These are phyloP conservation scores for Diadegma fenestrale DNA, from an alignment of 2,888 invertebrate species.

Conservation along the genomic window DNA sequence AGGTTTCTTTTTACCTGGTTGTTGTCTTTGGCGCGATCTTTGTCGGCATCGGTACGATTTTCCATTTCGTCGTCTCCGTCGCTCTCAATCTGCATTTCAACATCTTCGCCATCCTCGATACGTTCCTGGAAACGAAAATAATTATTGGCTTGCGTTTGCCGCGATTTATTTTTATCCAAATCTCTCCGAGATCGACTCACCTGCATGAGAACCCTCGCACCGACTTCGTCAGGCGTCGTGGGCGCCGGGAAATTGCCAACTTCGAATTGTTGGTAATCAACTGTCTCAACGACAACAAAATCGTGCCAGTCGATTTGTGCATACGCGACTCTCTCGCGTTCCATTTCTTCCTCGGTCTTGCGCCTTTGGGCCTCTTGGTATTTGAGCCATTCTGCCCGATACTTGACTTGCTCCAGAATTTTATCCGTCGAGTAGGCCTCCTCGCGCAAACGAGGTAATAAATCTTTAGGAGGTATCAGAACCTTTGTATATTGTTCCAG, in stretches of 20 bases:
- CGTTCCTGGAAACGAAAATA: constrained; percentile 86
- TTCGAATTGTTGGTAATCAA: constrained; percentile 99
- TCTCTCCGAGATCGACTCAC: constrained; percentile 77
- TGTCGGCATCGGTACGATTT: constrained; percentile 82
- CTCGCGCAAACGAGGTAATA: constrained; percentile 91
- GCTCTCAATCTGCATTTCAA: constrained; percentile 96
- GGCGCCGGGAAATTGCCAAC: constrained; percentile 98
- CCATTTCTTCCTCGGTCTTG: constrained; percentile 97
- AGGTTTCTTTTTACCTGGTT: constrained; percentile 84
- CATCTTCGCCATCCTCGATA: constrained; percentile 92
- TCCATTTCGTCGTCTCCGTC: constrained; percentile 89
- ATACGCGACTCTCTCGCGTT: constrained; percentile 97
- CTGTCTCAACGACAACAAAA: constrained; percentile 99
- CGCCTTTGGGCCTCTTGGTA: constrained; percentile 97
- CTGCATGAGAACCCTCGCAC: constrained; percentile 96
- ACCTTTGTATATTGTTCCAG: constrained; percentile 99
- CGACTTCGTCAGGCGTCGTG: constrained; percentile 98
- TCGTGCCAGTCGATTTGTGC: constrained; percentile 99
- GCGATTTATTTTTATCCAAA: not conserved
- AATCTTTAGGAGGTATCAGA: constrained; percentile 97
- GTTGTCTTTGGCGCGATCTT: constrained; percentile 85
- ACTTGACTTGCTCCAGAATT: constrained; percentile 95
- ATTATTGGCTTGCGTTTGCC: not conserved
- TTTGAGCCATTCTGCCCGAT: constrained; percentile 98
- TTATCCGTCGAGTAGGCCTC: constrained; percentile 90